Evolutionary conservation across 2,113 vertebrate genomes (phyloP), one percentile per base, ranked within the genome.

Genomic region (Suricata suricatta): DNA sequence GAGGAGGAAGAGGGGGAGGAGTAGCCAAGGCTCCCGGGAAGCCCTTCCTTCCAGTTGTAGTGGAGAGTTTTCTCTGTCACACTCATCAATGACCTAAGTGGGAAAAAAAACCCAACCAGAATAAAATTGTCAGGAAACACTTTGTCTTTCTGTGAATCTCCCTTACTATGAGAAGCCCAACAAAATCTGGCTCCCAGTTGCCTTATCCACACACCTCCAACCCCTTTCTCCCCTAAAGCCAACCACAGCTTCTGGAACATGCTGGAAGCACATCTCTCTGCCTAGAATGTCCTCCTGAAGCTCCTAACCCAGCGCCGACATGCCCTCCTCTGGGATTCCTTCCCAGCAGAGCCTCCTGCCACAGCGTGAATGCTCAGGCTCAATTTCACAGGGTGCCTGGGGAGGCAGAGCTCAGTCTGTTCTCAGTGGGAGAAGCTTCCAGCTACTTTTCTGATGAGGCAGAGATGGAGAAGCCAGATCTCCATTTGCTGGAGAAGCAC

Each of bases 81-180:
- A 80, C 63, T 88, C 47, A 15, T 52, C 57, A 44, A 16, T n/a
- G 44, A 80, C 79, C 13, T 23, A 88, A 50, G 82, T 64, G 25
- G 21, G 81, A 66, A 86, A 95, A 50, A 50, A 50, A 50, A 50
- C 41, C 41, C 44, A 47, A 47, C 44, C 19, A 60, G 69, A 90
- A 90, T 96, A 92, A 96, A 97, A 10, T 25, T 63, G 66, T 66
- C 23, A 35, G 79, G 90, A 96, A 90, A 80, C 54, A 23, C 57
- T 74, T 76, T 71, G 96, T 93, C 71, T 71, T 90, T 47, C 77
- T 35, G 57, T 91, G 95, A 94, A 52, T 88, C 16, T 21, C 52
- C 23, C 77, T 77, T 29, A 57, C 69, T 74, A 4, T 2, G 21
- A 95, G 90, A 64, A 93, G 47, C 90, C 64, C 60, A 52, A 5